Evolutionary conservation across 2,113 vertebrate genomes (phyloP), one percentile per base, ranked within the genome.

Genomic region (Odontophorus gujanensis): DNA sequence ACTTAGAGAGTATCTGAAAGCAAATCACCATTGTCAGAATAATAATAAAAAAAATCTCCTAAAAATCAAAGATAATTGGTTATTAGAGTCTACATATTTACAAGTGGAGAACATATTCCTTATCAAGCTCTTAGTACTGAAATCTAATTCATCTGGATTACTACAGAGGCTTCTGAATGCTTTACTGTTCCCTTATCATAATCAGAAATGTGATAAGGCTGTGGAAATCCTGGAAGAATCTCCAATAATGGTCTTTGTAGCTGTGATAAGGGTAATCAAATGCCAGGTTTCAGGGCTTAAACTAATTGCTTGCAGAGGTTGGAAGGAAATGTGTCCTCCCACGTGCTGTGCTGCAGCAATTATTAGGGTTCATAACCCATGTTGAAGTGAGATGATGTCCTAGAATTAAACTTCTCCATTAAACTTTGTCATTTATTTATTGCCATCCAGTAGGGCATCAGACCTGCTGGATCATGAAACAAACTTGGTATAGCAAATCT

Each of bases 21-120:
- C 79, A 93, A 94, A 93, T 91, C 7, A 1, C 28, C 87, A 43
- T 81, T 95, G 93, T 94, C 81, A 95, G 68, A 34, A 90, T 85
- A 69, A 32, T n/a, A n/a, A n/a, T n/a, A 79, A 93, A 85, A 72
- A 94, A 95, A 91, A 85, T 91, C 53, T 74, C 68, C 58, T 87
- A 58, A 90, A 92, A 96, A 93, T 84, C 69, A 62, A 79, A 68
- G 72, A 63, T 92, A 93, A 96, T 96, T 92, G 83, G 36, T 81
- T 93, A 89, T 86, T 94, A 92, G 53, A 66, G 50, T 42, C 36
- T 93, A 71, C 62, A 69, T 91, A 95, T 87, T 87, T 91, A 76
- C 40, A 53, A 93, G 34, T 78, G 57, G 20, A 81, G 57, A 90
- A 58, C 58, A 45, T 50, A 30, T 26, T 95, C 48, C 75, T 59